These are phyloP conservation scores for Danio kyathit DNA, from an alignment of 2,797 vertebrate species.

Conservation along the genomic window DNA sequence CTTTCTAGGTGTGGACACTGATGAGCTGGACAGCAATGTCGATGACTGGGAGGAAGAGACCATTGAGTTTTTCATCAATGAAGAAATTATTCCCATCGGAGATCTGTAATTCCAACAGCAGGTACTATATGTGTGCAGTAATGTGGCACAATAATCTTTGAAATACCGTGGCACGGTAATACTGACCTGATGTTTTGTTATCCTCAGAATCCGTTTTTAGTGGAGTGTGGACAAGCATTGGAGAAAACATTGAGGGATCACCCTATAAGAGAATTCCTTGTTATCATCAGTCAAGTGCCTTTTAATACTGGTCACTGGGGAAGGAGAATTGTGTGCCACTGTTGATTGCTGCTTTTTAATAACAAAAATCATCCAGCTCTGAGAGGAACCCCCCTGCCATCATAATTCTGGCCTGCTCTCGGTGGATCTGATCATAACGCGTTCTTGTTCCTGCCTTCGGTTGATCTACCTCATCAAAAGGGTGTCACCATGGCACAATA, in stretches of 20 bases:
- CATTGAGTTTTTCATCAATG: constrained; percentile 99
- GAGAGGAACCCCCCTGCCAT: constrained; percentile 54
- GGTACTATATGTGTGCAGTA: constrained; percentile 72
- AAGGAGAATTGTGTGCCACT: constrained; percentile 68
- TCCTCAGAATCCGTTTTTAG: constrained; percentile 59
- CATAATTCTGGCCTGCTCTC: constrained; percentile 45
- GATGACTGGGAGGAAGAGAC: constrained; percentile 99
- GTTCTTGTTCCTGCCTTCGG: constrained; percentile 50
- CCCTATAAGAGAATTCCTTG: constrained; percentile 67
- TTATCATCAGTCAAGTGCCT: constrained; percentile 84
- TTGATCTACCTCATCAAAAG: constrained; percentile 54
- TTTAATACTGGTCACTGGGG: constrained; percentile 75
- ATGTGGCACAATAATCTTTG: constrained; percentile 32
- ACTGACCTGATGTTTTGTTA: constrained; percentile 47
- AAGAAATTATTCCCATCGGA: constrained; percentile 96
- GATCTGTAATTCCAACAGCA: constrained; percentile 88
- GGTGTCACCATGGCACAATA: constrained; percentile 60
- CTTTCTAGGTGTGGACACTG: constrained; percentile 89
- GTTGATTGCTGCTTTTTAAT: constrained; percentile 55
- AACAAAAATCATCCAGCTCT: constrained; percentile 64
- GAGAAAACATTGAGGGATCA: constrained; percentile 66
- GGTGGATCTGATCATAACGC: constrained; percentile 29
- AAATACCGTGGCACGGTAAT: constrained; percentile 62
- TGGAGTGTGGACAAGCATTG: constrained; percentile 65
- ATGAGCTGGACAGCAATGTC: constrained; percentile 96